Percentiles rank a stretch among this genome's conserved stretches.
phyloP scores from a whole-genome alignment of 1,140 invertebrate species.

The Macrobrachium rosenbergii region DNA sequence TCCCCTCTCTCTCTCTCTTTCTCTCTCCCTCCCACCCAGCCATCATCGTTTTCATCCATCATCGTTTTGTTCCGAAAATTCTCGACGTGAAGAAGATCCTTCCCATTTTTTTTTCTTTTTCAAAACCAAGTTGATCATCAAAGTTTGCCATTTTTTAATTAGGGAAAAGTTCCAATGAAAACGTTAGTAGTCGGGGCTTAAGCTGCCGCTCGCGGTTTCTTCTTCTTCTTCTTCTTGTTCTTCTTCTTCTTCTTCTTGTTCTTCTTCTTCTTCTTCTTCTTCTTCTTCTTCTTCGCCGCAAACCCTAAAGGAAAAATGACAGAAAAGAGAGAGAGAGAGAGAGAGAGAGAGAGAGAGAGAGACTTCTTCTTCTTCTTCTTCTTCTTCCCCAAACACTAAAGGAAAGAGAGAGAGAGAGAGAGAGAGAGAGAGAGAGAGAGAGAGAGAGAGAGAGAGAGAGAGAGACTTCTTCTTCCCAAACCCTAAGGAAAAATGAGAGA shows the following conservation, averaged over 20 bases:
- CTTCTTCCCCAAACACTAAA: not conserved
- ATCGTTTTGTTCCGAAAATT: not conserved
- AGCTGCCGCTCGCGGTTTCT: not conserved
- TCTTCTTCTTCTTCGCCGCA: not conserved
- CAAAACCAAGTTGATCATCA: too few species aligned
- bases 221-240: not conserved
- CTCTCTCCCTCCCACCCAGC: constrained; percentile 4
- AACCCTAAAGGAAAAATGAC: not conserved
- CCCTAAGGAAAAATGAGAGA: not conserved
- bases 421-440: constrained; percentile 17
- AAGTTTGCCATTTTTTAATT: too few species aligned
- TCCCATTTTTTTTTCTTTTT: too few species aligned
- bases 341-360: constrained; percentile 8
- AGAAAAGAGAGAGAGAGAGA: not conserved
- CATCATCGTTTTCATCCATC: not conserved
- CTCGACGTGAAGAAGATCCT: too few species aligned
- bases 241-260: not conserved
- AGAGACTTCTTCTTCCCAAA: not conserved
- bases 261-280: not conserved
- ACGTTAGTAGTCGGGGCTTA: too few species aligned
- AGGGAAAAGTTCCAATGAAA: too few species aligned
- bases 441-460: constrained; percentile 9
- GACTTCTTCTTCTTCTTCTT: not conserved
- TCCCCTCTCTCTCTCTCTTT: not conserved
- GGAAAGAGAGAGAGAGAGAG: constrained; percentile 24